Percentiles rank a stretch among this genome's conserved stretches.
Conservation (phyloP, 2,888 invertebrate species). For the Habroteleia sp. region DNA sequence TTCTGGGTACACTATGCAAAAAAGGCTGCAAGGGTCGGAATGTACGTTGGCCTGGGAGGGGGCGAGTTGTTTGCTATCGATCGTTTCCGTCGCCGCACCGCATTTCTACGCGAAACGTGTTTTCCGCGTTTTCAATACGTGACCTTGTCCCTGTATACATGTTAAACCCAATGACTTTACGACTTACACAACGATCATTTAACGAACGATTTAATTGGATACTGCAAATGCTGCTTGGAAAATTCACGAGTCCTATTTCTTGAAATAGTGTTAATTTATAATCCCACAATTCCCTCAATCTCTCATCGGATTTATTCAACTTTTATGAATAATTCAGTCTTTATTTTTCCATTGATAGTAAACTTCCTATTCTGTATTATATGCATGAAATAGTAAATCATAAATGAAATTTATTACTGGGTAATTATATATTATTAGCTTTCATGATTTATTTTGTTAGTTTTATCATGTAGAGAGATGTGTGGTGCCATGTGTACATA, state of each 20-base stretch:
- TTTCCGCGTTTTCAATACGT: slow-evolving; percentile 57
- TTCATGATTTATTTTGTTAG: slow-evolving; percentile 12
- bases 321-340: too few species aligned
- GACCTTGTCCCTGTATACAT: slow-evolving; percentile 53
- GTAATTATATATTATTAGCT: slow-evolving; percentile 5
- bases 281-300: too few species aligned
- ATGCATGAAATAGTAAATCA: slow-evolving; percentile 6
- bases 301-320: too few species aligned
- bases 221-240: too few species aligned
- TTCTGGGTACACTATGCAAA: slow-evolving; percentile 40
- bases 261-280: too few species aligned
- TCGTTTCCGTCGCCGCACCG: slow-evolving; percentile 50
- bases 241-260: too few species aligned
- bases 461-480: slow-evolving; percentile 2
- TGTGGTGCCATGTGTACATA: too few species aligned
- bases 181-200: too few species aligned
- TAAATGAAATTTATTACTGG: slow-evolving; percentile 2
- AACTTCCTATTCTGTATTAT: too few species aligned
- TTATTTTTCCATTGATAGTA: too few species aligned
- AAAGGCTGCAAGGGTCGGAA: slow-evolving; percentile 53
- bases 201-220: too few species aligned
- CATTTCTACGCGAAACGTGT: slow-evolving; percentile 50
- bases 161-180: too few species aligned
- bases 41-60: slow-evolving; percentile 55
- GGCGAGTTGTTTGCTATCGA: slow-evolving; percentile 65